Percentiles rank a stretch among this genome's conserved stretches.
These are phyloP conservation scores for Campoplex nolae DNA, from an alignment of 2,888 invertebrate genomes.

Conservation along the genomic window DNA sequence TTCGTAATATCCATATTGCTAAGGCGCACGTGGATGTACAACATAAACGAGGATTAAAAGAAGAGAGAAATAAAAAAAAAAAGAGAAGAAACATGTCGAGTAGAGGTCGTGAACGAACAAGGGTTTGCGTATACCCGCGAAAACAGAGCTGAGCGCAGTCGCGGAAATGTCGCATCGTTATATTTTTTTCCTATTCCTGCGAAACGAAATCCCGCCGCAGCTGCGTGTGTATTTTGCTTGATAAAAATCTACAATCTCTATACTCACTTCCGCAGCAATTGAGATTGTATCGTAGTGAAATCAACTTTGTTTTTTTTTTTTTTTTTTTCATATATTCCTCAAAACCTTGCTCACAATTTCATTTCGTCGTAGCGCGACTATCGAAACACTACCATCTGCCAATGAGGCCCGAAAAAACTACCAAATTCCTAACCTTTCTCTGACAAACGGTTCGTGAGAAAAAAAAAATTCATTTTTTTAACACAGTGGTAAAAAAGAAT, in stretches of 20 bases:
- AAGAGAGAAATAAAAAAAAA: conserved; percentile 8
- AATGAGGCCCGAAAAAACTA: too few relatives aligned
- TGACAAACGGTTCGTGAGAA: too few relatives aligned
- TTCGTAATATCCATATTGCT: not conserved
- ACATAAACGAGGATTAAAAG: conserved; percentile 25
- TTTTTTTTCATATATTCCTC: not conserved
- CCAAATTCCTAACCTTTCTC: too few relatives aligned
- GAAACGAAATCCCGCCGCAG: conserved; percentile 15
- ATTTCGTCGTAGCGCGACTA: not conserved
- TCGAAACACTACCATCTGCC: too few relatives aligned
- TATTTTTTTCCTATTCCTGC: conserved; percentile 44
- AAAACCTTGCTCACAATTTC: not conserved
- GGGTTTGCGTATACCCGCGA: conserved; percentile 33
- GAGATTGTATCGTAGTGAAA: not conserved
- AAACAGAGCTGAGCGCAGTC: conserved; percentile 49
- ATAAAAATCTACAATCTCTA: conserved; percentile 23
- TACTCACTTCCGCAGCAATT: conserved; percentile 3
- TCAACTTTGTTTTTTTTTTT: not conserved
- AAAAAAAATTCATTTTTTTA: too few relatives aligned
- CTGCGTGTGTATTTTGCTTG: conserved; percentile 27
- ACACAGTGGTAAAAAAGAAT: too few relatives aligned
- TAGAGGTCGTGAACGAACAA: conserved; percentile 65
- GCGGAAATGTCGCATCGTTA: conserved; percentile 57
- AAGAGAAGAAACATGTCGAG: conserved; percentile 18
- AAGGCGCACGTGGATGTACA: not conserved